These are phyloP conservation scores for Schrankia costaestrigalis DNA, from an alignment of 2,888 invertebrate genomes.

Conservation along the genomic window DNA sequence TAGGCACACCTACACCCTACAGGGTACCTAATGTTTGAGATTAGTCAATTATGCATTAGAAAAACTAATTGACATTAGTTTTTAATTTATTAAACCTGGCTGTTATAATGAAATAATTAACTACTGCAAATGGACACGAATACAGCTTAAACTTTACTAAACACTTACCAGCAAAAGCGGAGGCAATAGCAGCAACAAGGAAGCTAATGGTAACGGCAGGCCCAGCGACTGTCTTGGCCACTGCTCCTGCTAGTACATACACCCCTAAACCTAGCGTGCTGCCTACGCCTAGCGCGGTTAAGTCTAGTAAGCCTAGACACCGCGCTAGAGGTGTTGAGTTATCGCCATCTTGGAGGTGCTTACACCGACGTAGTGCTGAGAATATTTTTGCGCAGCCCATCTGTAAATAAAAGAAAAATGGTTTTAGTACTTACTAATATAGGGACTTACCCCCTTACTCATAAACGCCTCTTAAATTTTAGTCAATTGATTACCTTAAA, in stretches of 20 bases:
- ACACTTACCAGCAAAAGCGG: constrained; percentile 91
- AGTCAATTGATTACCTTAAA: too few species aligned
- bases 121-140: too few species aligned
- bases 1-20: background rate
- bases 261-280: constrained; percentile 96
- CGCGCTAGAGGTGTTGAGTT: constrained; percentile 75
- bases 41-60: too few species aligned
- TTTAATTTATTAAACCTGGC: too few species aligned
- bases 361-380: constrained; percentile 66
- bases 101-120: too few species aligned
- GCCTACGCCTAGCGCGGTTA: constrained; percentile 93
- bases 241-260: constrained; percentile 95
- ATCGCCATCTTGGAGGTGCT: constrained; percentile 64
- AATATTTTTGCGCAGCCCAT: constrained; percentile 60
- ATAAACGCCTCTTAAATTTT: too few species aligned
- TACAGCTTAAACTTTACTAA: too few species aligned
- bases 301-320: constrained; percentile 89
- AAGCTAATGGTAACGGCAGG: constrained; percentile 96
- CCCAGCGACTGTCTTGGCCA: constrained; percentile 92
- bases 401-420: too few species aligned
- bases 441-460: too few species aligned
- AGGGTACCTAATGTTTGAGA: too few species aligned
- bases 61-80: too few species aligned
- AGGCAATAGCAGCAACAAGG: constrained; percentile 94
- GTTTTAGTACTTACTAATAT: too few species aligned